Conservation (phyloP, 2,797 vertebrate species). For the Xiphophorus birchmanni region DNA sequence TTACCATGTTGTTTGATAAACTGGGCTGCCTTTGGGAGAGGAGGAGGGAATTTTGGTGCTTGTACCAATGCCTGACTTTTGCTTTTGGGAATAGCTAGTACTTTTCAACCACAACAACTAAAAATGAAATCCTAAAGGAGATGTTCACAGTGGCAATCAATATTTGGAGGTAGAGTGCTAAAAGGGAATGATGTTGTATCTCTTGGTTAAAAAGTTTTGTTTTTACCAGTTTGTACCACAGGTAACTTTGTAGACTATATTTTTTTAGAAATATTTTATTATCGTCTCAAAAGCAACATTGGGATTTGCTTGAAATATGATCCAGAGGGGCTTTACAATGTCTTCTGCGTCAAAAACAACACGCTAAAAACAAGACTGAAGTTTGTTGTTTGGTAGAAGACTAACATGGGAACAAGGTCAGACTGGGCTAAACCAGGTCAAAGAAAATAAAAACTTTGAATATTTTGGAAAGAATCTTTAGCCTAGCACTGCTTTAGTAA, state of each 20-base stretch:
- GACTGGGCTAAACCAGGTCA: background rate
- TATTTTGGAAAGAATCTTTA: too few relatives aligned
- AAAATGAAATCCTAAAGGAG: conserved; percentile 6
- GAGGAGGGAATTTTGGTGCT: conserved; percentile 3
- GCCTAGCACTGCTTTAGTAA: too few relatives aligned
- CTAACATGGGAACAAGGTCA: background rate
- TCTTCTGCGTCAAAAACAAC: background rate
- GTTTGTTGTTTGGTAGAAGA: background rate
- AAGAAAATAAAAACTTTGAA: too few relatives aligned
- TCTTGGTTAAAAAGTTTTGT: conserved; percentile 4
- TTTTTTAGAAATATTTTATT: background rate
- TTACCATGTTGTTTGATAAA: conserved; percentile 7
- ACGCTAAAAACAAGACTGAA: background rate
- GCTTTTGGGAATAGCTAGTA: conserved; percentile 11
- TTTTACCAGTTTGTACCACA: background rate
- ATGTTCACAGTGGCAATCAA: conserved; percentile 7
- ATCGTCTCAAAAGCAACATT: background rate
- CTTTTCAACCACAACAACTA: conserved; percentile 12
- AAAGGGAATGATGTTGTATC: background rate
- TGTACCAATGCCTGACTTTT: conserved; percentile 3
- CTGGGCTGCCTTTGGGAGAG: conserved; percentile 8
- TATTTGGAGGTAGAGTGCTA: background rate
- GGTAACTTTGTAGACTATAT: background rate
- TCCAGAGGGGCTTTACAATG: background rate
- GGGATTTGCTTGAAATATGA: background rate